Evolutionary conservation across 2,797 vertebrate species (phyloP), one percentile per base, ranked within the genome.

Genomic region (Florisuga fusca): DNA sequence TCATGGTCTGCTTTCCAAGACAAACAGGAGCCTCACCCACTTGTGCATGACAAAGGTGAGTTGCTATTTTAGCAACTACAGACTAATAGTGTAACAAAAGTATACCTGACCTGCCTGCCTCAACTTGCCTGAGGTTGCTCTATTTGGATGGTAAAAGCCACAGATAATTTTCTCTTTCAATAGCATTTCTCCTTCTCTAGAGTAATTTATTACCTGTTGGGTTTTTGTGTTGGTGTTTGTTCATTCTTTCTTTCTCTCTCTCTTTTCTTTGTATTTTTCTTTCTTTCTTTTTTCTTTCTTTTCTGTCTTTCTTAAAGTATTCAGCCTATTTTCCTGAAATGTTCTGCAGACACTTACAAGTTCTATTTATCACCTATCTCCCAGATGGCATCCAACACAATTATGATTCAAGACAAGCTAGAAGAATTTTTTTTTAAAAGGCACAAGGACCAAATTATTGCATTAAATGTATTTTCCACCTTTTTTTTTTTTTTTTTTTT

Each of bases 401-500:
- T 48, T 48, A 89, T 6, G 13, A 13, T 36, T 91, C 66, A 87
- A 75, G n/a, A 34, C 34, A 85, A 83, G 41, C 46, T 80, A 48
- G 51, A 87, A 50, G 41, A 57, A 82, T 14, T 14, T 41, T 41
- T 38, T 41, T 41, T 41, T 14, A 41, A 41, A 41, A 41, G 13
- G 38, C 38, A 41, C 38, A 41, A 41, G 34, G 80, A 82, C 43
- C 51, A 81, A 91, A 94, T 88, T 72, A 89, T 41, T 89, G 66
- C 63, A 86, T 63, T 89, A 67, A 93, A 71, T 84, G 45, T 80
- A 79, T 91, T 95, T 96, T 92, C 92, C 89, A 85, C 45, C 67
- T 94, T 85, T 57, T 36, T 81, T 87, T 9, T 38, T 38, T 38
- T 38, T 38, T 38, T 38, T 38, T 14, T 38, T 41, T 85, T 57